These are phyloP conservation scores for Acanthochromis polyacanthus DNA, from an alignment of 2,113 vertebrate genomes.

Conservation along the genomic window DNA sequence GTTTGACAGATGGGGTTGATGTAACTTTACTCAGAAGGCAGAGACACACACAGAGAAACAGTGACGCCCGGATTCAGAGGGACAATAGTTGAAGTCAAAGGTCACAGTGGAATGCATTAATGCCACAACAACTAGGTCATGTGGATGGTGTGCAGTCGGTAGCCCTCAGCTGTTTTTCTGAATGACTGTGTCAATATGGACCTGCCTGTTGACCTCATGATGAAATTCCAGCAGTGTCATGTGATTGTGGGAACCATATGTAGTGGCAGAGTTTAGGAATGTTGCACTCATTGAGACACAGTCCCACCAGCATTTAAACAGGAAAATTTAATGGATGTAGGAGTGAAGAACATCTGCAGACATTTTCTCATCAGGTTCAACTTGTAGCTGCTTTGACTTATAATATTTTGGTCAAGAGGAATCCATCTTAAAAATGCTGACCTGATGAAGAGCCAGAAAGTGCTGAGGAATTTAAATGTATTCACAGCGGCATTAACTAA, in stretches of 20 bases:
- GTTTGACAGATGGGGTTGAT: background rate
- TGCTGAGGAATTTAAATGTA: too few relatives aligned
- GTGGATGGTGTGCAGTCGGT: constrained; percentile 1
- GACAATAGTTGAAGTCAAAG: constrained; percentile 18
- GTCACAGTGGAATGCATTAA: constrained; percentile 12
- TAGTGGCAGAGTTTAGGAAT: background rate
- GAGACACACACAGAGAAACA: constrained; percentile 19
- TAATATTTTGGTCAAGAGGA: too few relatives aligned
- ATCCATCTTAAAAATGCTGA: too few relatives aligned
- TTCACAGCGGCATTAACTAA: too few relatives aligned
- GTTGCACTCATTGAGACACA: too few relatives aligned
- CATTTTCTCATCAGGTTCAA: too few relatives aligned
- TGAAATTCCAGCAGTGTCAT: constrained; percentile 34
- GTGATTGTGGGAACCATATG: constrained; percentile 33
- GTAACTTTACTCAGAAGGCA: background rate
- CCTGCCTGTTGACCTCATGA: constrained; percentile 18
- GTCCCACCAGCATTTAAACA: too few relatives aligned
- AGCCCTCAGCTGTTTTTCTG: constrained; percentile 30
- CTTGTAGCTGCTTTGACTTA: too few relatives aligned
- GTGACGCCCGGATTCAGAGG: constrained; percentile 6
- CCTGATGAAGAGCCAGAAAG: too few relatives aligned
- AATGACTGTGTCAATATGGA: background rate
- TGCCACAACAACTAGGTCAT: constrained; percentile 28
- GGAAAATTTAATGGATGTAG: too few relatives aligned
- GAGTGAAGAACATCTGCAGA: too few relatives aligned